Conservation (phyloP, 2,888 invertebrate genomes). For the Melinopterus prodromus region DNA sequence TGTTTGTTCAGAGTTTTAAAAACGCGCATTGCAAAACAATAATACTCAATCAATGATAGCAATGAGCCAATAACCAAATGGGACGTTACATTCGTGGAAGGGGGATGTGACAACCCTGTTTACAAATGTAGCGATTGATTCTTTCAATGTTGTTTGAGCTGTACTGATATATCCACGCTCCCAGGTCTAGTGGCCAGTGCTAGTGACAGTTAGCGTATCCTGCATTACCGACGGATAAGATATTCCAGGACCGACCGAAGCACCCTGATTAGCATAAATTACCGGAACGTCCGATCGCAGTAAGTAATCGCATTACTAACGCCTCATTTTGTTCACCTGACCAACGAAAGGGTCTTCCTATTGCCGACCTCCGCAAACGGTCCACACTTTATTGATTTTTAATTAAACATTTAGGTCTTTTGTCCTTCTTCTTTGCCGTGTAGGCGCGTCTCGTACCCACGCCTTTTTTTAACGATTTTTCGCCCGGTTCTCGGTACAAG, state of each 20-base stretch:
- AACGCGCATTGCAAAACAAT: conserved; percentile 64
- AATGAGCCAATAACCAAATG: conserved; percentile 64
- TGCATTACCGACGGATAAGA: conserved; percentile 39
- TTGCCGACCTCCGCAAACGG: neutral
- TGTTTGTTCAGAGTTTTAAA: conserved; percentile 62
- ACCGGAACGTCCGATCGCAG: neutral
- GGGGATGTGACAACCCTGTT: conserved; percentile 63
- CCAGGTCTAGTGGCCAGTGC: conserved; percentile 49
- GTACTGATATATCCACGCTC: conserved; percentile 57
- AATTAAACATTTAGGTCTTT: conserved; percentile 24
- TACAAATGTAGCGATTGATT: conserved; percentile 64
- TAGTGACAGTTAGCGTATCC: conserved; percentile 32
- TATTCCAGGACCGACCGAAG: neutral
- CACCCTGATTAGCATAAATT: conserved; percentile 6
- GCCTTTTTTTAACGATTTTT: conserved; percentile 23
- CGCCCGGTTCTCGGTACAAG: neutral
- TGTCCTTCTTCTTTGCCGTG: conserved; percentile 12
- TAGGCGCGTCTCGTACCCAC: conserved; percentile 9
- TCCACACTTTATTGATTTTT: conserved; percentile 19
- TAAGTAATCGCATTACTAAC: conserved; percentile 4
- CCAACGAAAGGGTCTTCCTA: too few species aligned
- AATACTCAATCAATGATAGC: conserved; percentile 64
- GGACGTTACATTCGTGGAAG: conserved; percentile 58
- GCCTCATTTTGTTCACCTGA: too few species aligned
- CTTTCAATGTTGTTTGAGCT: conserved; percentile 61